Conservation (phyloP, 1,140 invertebrate species). For the Bombus terrestris region DNA sequence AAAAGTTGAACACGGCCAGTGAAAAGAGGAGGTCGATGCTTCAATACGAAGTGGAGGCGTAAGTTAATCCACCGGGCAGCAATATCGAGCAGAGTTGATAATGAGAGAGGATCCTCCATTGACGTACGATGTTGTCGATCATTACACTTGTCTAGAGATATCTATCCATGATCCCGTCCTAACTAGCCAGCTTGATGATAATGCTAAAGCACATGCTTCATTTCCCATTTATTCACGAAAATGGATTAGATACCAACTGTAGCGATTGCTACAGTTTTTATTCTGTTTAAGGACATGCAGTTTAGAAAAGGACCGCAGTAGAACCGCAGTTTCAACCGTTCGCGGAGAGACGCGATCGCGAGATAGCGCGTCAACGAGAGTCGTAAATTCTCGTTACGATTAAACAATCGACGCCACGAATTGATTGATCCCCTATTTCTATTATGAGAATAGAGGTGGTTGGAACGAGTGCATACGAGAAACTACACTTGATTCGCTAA, state of each 20-base stretch:
- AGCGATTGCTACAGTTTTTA: constrained; percentile 33
- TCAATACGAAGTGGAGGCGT: background rate
- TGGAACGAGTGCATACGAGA: no score
- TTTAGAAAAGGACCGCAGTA: background rate
- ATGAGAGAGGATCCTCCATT: constrained; percentile 8
- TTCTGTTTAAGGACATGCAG: background rate
- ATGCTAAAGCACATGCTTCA: constrained; percentile 33
- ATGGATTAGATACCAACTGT: constrained; percentile 52
- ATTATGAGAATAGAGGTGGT: no score
- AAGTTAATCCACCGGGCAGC: background rate
- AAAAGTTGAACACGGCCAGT: background rate
- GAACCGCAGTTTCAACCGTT: no score
- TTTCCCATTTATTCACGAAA: constrained; percentile 63
- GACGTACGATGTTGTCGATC: constrained; percentile 26
- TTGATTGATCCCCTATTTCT: no score
- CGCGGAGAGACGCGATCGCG: no score
- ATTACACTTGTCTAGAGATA: constrained; percentile 27
- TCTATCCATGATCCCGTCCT: constrained; percentile 16
- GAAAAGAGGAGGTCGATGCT: background rate
- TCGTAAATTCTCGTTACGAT: no score
- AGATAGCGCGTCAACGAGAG: no score
- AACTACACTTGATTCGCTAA: no score
- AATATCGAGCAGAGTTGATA: constrained; percentile 28
- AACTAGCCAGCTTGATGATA: constrained; percentile 5
- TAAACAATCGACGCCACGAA: no score